phyloP scores from a whole-genome alignment of 1,140 invertebrate genomes.

The Mizuhopecten yessoensis region DNA sequence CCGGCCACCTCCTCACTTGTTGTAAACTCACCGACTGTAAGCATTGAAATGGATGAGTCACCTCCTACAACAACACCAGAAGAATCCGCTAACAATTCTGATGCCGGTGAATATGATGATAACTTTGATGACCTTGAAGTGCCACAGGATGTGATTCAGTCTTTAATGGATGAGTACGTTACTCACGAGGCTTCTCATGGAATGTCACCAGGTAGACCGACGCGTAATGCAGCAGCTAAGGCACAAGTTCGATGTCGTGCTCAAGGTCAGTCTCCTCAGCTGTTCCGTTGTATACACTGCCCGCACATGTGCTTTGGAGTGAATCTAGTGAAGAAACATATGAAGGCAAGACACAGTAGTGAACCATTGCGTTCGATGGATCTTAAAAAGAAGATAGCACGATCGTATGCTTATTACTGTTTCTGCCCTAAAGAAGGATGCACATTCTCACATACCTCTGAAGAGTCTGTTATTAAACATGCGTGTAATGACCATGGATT shows the following conservation, averaged over 20 bases:
- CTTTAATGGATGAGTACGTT: slow-evolving; percentile 64
- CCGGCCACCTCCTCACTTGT: slow-evolving; percentile 41
- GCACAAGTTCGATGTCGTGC: slow-evolving; percentile 59
- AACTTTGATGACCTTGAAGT: slow-evolving; percentile 59
- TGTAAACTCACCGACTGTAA: slow-evolving; percentile 16
- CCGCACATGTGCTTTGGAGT: slow-evolving; percentile 61
- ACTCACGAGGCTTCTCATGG: slow-evolving; percentile 60
- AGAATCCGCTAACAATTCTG: slow-evolving; percentile 11
- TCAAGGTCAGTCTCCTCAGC: slow-evolving; percentile 59
- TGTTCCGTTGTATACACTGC: slow-evolving; percentile 69
- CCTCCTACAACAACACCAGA: slow-evolving; percentile 28
- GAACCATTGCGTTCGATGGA: slow-evolving; percentile 62
- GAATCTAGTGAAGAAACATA: slow-evolving; percentile 63
- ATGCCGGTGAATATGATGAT: slow-evolving; percentile 48
- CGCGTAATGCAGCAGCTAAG: slow-evolving; percentile 63
- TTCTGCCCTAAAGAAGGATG: slow-evolving; percentile 67
- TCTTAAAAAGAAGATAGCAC: slow-evolving; percentile 62
- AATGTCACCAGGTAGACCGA: slow-evolving; percentile 57
- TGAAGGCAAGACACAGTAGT: slow-evolving; percentile 56
- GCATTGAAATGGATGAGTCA: slow-evolving; percentile 42
- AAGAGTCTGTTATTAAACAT: slow-evolving; percentile 64
- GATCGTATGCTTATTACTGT: slow-evolving; percentile 54
- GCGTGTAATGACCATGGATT: slow-evolving; percentile 61
- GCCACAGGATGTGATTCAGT: slow-evolving; percentile 59
- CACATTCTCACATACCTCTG: slow-evolving; percentile 42